Base-by-base conservation (phyloP, 2,797 vertebrate species). In the Falco rusticolus region DNA sequence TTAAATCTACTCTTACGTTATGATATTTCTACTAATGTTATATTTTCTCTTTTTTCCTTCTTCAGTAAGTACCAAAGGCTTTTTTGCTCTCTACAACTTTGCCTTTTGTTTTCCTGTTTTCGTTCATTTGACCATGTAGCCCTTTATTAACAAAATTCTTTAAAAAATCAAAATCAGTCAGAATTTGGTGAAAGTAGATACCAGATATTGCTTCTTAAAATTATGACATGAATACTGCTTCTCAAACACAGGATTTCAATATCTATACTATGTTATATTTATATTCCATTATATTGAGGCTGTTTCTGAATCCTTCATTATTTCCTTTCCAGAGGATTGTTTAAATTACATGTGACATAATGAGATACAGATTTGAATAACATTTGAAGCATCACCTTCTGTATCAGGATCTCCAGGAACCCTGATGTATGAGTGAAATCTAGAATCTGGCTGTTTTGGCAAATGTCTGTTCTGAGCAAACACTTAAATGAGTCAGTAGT, bases 201-300 rank as follows among this genome's bases (percentile, higher is more conserved):
- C 2, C 50, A 39, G n/a, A 39, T 39, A 64, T 13, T 69, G 13
- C 33, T 59, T 74, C 45, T 74, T 33, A 12, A 45, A 89, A 54
- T 26, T 20, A 53, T 4, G 13, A 25, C 6, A 11, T 11, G 12
- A 21, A 41, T 39, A n/a, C 18, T 65, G 7, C 74, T 83, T 65
- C 57, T 34, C 19, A 87, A 56, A 41, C 18, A 50, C 7, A 20
- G 11, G 26, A 74, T 79, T 59, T 91, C 45, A 39, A 34, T 28
- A 31, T 31, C 39, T 39, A 65, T 39, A 8, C 20, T 50, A 25
- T 34, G n/a, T 12, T 28, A 3, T 7, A 78, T 60, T 69, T 50
- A 39, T 69, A 4, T 65, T 74, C 21, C 1, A 0, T 48, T 78
- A 7, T 2, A 39, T 3, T 2, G 3, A 74, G 37, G 10, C 4